Evolutionary conservation across 2,797 vertebrate genomes (phyloP).

Genomic region (Decapterus maruadsi): DNA sequence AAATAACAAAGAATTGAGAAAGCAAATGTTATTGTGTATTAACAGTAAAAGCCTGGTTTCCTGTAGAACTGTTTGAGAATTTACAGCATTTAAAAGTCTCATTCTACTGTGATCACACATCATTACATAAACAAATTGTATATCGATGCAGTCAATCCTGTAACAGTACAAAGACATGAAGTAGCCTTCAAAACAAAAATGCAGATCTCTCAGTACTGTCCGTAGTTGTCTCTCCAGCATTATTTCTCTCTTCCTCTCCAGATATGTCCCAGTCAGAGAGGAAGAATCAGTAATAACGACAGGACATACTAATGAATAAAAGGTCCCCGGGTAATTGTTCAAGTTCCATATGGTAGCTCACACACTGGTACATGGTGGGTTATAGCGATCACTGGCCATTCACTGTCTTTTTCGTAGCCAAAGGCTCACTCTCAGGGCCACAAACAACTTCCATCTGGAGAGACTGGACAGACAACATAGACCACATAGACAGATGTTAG

Average conservation of each 20-base stretch:
- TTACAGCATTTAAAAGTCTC: slow-evolving; percentile 12
- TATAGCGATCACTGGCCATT: slow-evolving; percentile 61
- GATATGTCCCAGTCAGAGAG: slow-evolving; percentile 24
- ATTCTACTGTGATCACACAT: background rate
- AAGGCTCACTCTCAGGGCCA: slow-evolving; percentile 45
- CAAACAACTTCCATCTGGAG: slow-evolving; percentile 47
- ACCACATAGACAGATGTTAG: slow-evolving; percentile 38
- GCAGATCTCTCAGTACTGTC: background rate
- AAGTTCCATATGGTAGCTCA: background rate
- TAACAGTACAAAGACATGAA: slow-evolving; percentile 14
- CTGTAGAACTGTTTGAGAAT: slow-evolving; percentile 2
- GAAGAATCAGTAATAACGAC: slow-evolving; percentile 7
- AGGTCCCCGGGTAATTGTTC: slow-evolving; percentile 10
- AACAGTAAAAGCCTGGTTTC: background rate
- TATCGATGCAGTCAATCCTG: slow-evolving; percentile 1
- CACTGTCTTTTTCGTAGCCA: slow-evolving; percentile 35
- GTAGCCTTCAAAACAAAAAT: slow-evolving; percentile 8
- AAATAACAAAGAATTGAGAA: background rate
- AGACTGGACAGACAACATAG: slow-evolving; percentile 62
- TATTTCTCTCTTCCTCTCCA: slow-evolving; percentile 13
- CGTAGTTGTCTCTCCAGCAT: background rate
- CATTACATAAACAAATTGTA: slow-evolving; percentile 12
- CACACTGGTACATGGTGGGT: background rate
- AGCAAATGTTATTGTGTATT: background rate
- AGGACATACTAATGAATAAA: slow-evolving; percentile 17